A percentile compares a stretch with the other conserved stretches of the same genome.
Evolutionary conservation across 2,113 vertebrate genomes (phyloP).

Genomic region (Lycocorax pyrrhopterus): DNA sequence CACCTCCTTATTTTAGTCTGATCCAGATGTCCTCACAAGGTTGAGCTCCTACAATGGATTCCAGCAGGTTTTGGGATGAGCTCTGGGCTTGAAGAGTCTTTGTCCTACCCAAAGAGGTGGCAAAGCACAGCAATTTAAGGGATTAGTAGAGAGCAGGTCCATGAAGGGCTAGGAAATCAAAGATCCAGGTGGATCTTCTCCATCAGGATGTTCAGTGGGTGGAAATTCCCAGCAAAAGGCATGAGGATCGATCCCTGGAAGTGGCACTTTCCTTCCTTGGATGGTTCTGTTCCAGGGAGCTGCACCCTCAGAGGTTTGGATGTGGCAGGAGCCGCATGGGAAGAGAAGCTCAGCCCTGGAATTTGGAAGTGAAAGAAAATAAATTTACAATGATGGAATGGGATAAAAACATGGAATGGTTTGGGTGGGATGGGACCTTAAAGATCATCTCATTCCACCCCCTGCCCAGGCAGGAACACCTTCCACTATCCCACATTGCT

Average conservation of each 20-base stretch:
- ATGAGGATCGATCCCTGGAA: accelerated
- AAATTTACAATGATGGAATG: accelerated
- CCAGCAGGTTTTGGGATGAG: background rate
- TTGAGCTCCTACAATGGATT: background rate
- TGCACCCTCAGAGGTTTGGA: no score
- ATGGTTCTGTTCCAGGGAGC: background rate
- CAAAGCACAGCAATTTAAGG: background rate
- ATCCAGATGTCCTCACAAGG: background rate
- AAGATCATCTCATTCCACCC: background rate
- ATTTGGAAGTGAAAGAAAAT: background rate
- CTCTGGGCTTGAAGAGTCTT: background rate
- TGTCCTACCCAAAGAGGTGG: background rate
- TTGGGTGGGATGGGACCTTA: background rate
- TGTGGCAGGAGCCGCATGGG: background rate
- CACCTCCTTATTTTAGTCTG: background rate
- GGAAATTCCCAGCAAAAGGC: background rate
- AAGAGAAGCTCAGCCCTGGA: background rate
- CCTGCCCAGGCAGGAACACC: background rate
- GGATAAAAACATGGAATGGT: background rate
- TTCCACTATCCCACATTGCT: background rate
- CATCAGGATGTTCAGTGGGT: background rate
- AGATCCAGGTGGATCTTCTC: background rate
- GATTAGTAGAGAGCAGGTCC: background rate
- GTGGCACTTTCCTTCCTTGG: no score
- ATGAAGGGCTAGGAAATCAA: background rate